A percentile compares a stretch with the other conserved stretches of the same genome.
Evolutionary conservation across 2,797 vertebrate genomes (phyloP).

Genomic region (Okamejei kenojei): DNA sequence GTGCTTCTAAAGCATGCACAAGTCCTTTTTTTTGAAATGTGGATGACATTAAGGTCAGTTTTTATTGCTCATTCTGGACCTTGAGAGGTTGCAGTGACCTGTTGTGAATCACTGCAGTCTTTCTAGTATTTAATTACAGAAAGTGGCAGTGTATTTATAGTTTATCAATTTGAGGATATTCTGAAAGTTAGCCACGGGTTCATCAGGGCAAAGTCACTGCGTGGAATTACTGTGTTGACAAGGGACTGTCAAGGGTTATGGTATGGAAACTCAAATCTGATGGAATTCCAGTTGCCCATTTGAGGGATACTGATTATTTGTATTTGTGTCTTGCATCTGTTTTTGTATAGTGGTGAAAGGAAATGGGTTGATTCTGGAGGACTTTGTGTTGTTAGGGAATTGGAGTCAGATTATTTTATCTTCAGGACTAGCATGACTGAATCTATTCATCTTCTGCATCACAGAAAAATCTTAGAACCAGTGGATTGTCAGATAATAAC

Average conservation of each 20-base stretch:
- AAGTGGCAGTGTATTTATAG: no score
- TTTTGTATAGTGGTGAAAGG: not conserved
- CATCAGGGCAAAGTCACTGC: not conserved
- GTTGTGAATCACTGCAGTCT: no score
- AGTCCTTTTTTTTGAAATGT: no score
- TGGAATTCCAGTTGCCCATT: not conserved
- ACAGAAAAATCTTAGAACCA: not conserved
- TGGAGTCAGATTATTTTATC: not conserved
- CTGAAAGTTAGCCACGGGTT: not conserved
- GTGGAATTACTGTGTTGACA: not conserved
- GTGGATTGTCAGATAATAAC: not conserved
- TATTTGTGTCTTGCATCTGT: not conserved
- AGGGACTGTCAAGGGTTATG: no score
- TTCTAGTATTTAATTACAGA: no score
- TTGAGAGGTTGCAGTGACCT: no score
- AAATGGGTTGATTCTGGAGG: not conserved
- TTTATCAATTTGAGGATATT: not conserved
- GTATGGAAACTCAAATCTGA: not conserved
- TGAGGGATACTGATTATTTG: not conserved
- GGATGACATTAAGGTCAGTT: no score
- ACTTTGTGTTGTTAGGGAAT: not conserved
- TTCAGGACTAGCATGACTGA: not conserved
- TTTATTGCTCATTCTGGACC: no score
- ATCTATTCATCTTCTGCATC: not conserved
- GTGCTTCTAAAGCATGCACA: no score